A percentile compares a stretch with the other conserved stretches of the same genome.
Conservation (phyloP, 2,797 vertebrate genomes). For the Oreonectes daqikongensis region DNA sequence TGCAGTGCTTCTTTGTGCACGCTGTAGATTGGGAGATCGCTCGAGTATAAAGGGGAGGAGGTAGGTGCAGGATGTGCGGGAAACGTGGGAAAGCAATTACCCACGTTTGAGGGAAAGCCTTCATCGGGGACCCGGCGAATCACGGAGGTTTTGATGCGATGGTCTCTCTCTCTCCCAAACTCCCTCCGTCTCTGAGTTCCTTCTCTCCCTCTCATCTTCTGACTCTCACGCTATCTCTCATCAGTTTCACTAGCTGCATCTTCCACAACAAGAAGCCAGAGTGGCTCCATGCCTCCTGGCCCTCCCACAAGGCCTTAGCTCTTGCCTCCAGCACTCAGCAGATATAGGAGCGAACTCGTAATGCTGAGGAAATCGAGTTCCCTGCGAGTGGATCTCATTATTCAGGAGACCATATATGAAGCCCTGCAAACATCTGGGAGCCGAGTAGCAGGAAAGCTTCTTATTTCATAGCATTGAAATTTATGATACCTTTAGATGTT, state of each 20-base stretch:
- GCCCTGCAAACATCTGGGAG: slow-evolving; percentile 40
- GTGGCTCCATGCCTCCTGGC: slow-evolving; percentile 40
- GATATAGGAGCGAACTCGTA: slow-evolving; percentile 42
- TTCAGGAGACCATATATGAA: slow-evolving; percentile 51
- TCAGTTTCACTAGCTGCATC: slow-evolving; percentile 43
- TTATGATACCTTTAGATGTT: slow-evolving; percentile 45
- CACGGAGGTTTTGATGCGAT: slow-evolving; percentile 49
- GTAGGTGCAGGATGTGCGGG: slow-evolving; percentile 33
- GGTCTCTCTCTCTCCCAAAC: slow-evolving; percentile 17
- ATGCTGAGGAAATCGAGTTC: slow-evolving; percentile 54
- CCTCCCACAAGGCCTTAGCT: slow-evolving; percentile 50
- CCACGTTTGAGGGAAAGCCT: slow-evolving; percentile 57
- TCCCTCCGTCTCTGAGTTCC: not conserved
- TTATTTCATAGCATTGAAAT: slow-evolving; percentile 50
- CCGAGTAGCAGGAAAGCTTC: slow-evolving; percentile 23
- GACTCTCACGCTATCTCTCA: slow-evolving; percentile 32
- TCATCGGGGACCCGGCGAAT: slow-evolving; percentile 43
- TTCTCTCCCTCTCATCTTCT: slow-evolving; percentile 33
- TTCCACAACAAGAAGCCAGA: slow-evolving; percentile 40
- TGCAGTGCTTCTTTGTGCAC: slow-evolving; percentile 56
- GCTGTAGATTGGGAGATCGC: slow-evolving; percentile 45
- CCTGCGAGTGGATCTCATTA: slow-evolving; percentile 55
- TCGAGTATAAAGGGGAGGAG: slow-evolving; percentile 38
- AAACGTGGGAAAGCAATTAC: slow-evolving; percentile 58
- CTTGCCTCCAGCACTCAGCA: slow-evolving; percentile 36